A percentile compares a stretch with the other conserved stretches of the same genome.
Conservation (phyloP, 2,888 invertebrate genomes). For the Ochropacha duplaris region DNA sequence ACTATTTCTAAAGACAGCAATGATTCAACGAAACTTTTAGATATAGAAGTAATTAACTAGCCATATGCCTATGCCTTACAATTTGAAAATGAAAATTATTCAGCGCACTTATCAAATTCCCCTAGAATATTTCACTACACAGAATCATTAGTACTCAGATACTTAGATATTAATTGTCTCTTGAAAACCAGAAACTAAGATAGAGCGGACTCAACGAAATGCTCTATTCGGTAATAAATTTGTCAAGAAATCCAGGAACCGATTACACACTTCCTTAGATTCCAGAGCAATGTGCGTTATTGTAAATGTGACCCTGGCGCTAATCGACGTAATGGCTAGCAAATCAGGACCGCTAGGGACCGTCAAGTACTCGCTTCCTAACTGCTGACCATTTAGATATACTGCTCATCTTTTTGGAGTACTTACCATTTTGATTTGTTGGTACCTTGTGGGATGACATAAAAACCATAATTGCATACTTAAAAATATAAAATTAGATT, state of each 20-base stretch:
- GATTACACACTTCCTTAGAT: not conserved
- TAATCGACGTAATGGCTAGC: constrained; percentile 32
- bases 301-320: constrained; percentile 26
- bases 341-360: constrained; percentile 34
- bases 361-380: constrained; percentile 45
- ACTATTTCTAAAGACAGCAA: constrained; percentile 1
- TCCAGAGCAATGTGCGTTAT: not conserved
- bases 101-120: too few relatives aligned
- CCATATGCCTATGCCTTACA: too few relatives aligned
- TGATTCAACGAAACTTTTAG: not conserved
- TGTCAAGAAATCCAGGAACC: not conserved
- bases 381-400: constrained; percentile 16
- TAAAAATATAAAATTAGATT: too few relatives aligned
- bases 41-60: not conserved
- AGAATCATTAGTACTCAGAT: too few relatives aligned
- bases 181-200: too few relatives aligned
- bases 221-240: not conserved
- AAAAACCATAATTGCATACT: too few relatives aligned
- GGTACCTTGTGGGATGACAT: too few relatives aligned
- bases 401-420: not conserved
- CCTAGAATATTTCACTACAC: too few relatives aligned
- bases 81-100: too few relatives aligned
- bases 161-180: too few relatives aligned
- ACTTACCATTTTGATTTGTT: not conserved
- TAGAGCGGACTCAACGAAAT: not conserved